Conservation (phyloP, 2,797 vertebrate species). For the Mallotus villosus region DNA sequence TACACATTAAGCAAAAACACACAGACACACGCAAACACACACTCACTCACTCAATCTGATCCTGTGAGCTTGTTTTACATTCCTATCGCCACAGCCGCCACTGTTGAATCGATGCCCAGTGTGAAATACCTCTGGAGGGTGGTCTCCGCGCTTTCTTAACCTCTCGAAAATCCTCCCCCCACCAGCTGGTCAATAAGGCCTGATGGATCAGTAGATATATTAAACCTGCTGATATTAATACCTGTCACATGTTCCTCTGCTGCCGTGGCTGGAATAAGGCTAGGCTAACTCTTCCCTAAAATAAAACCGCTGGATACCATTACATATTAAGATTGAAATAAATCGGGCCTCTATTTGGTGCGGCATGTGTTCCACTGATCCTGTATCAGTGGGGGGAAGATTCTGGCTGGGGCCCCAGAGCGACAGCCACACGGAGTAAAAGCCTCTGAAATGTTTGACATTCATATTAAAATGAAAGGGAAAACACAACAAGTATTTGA, state of each 20-base stretch:
- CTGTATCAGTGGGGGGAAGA: slow-evolving; percentile 61
- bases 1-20: slow-evolving; percentile 8
- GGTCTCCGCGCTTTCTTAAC: slow-evolving; percentile 63
- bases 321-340: slow-evolving; percentile 80
- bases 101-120: slow-evolving; percentile 53
- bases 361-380: slow-evolving; percentile 74
- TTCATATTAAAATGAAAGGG: slow-evolving; percentile 26
- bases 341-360: slow-evolving; percentile 71
- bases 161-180: slow-evolving; percentile 53
- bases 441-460: slow-evolving; percentile 16
- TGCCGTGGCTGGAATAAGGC: slow-evolving; percentile 65
- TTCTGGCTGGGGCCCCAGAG: background rate
- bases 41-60: slow-evolving; percentile 41
- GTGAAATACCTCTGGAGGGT: slow-evolving; percentile 71
- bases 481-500: slow-evolving; percentile 11
- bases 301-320: slow-evolving; percentile 79
- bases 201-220: slow-evolving; percentile 67
- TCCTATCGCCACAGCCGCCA: slow-evolving; percentile 50
- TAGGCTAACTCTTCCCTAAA: slow-evolving; percentile 75
- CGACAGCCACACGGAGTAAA: slow-evolving; percentile 15
- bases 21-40: slow-evolving; percentile 42
- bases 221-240: slow-evolving; percentile 76
- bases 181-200: slow-evolving; percentile 59
- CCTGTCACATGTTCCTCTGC: slow-evolving; percentile 66
- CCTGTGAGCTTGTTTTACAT: slow-evolving; percentile 53